Evolutionary conservation across 2,113 vertebrate genomes (phyloP).

Genomic region (Sardina pilchardus): DNA sequence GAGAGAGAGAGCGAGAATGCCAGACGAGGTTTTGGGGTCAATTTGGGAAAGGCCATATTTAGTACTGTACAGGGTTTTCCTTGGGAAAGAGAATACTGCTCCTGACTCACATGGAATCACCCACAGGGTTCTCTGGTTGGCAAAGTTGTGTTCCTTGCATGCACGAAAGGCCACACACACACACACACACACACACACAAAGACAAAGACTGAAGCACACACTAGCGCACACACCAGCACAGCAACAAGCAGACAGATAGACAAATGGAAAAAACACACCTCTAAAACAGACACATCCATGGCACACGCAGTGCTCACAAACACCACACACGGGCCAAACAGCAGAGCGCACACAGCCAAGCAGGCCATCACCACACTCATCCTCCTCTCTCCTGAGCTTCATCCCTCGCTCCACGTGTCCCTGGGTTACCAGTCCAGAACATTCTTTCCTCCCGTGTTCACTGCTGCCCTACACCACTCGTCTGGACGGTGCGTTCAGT

Average conservation of each 20-base stretch:
- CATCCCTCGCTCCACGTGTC: too few species aligned
- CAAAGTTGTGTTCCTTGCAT: background rate
- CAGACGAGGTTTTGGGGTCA: conserved; percentile 41
- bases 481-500: too few species aligned
- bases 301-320: background rate
- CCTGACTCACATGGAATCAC: conserved; percentile 22
- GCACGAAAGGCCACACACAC: background rate
- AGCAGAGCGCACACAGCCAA: background rate
- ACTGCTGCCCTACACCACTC: too few species aligned
- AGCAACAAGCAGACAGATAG: too few species aligned
- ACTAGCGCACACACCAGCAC: too few species aligned
- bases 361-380: background rate
- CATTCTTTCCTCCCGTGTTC: background rate
- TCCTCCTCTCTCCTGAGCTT: background rate
- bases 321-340: background rate
- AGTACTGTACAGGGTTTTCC: conserved; percentile 60
- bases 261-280: too few species aligned
- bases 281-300: too few species aligned
- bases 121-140: conserved; percentile 18
- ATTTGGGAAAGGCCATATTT: conserved; percentile 56
- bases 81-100: conserved; percentile 53
- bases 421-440: background rate
- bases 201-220: conserved; percentile 5
- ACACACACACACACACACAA: conserved; percentile 22
- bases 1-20: conserved; percentile 19